Evolutionary conservation across 2,888 invertebrate genomes (phyloP), one percentile per base, ranked within the genome.

Genomic region (Osmoderma eremita): DNA sequence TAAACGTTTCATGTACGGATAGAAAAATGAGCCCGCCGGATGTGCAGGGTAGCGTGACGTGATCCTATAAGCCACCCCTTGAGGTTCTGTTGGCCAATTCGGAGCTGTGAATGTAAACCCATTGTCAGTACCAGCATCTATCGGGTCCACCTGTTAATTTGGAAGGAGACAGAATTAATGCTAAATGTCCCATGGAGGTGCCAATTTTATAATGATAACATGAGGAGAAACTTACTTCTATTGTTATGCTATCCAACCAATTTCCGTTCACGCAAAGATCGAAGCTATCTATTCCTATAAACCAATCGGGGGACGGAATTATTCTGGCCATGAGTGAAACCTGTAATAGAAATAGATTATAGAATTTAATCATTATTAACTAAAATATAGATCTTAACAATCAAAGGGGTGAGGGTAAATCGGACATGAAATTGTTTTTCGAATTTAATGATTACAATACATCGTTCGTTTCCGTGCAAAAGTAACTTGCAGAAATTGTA

Each of bases 91-190:
- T 62, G 94, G 93, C 96, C 97, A 97, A 84, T 95, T 94, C 56
- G 95, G 95, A n/a, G 97, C 93, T 15, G 96, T 96, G 84, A 97
- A 97, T 62, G 96, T 96, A 84, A 96, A 93, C 2, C 97, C 97
- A 82, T 94, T 94, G 86, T 97, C 96, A 48, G 95, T 95, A 61
- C 97, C 97, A 12, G 95, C 96, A 82, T 97, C 97, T 75, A 95
- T 83, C 0, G 96, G 96, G 82, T 94, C 93, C 83, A 95, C 90
- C 93, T 92, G 81, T 4, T 75, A 69, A 63, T 63, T 30, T 30
- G 13, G 12, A 41, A n/a, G 67, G 65, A 15, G 18, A 20, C 24
- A n/a, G 24, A n/a, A 13, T 8, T 42, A 42, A 66, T 12, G 54
- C 8, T 4, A 4, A 18, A 12, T 18, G 15, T 15, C 8, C 15